Evolutionary conservation across 2,888 invertebrate genomes (phyloP), one percentile per base, ranked within the genome.

Genomic region (Apeira syringaria): DNA sequence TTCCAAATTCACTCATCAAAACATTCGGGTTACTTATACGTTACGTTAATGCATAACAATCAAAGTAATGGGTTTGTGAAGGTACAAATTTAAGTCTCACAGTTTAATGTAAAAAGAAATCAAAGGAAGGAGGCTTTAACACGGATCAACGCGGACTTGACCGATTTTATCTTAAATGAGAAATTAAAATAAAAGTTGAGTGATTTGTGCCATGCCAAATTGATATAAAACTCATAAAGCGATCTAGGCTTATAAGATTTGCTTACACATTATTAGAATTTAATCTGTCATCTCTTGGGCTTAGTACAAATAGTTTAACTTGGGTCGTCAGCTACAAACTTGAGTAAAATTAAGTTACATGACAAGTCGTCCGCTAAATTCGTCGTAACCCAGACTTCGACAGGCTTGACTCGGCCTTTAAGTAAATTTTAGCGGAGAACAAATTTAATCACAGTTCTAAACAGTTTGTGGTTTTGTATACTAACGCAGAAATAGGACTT

Each of bases 321-420:
- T 20, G 20, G 17, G 20, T 28, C 27, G 24, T 27, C 8, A 38
- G 25, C 20, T 32, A 24, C 29, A 34, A 29, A 38, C 30, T 34
- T 26, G 7, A 35, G 30, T 39, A 27, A 45, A 45, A 39, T 35
- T 27, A 39, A 45, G 45, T 45, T 45, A 39, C 35, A 39, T 31
- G 34, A 27, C 39, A 39, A 39, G 34, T 31, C 34, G 29, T 39
- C 26, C 27, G 18, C 8, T 31, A 30, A 38, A 34, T 34, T 20
- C 30, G 13, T 29, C 27, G 39, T 35, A 27, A 45, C 22, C 29
- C 25, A 32, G 22, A 9, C 33, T 30, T 26, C 17, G 24, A 17
- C 30, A 13, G 28, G 13, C 7, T 28, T 18, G 20, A 31, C 8
- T 31, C 11, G 10, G 31, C n/a, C 24, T 37, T n/a, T 24, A 37